Evolutionary conservation across 2,888 invertebrate genomes (phyloP).

Genomic region (Noctua pronuba): DNA sequence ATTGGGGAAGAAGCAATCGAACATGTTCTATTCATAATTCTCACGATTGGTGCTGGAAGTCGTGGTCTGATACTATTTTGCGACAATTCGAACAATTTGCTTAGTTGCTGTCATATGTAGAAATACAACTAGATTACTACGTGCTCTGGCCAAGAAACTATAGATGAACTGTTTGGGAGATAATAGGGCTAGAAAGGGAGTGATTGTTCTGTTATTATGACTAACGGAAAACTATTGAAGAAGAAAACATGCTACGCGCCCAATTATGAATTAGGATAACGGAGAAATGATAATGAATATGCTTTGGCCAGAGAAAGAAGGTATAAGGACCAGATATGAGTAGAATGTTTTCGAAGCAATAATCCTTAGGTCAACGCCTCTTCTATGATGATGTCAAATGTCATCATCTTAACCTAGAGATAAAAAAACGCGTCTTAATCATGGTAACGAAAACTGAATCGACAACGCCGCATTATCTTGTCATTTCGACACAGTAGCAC

Average conservation of each 20-base stretch:
- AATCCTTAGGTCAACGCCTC: too few species aligned
- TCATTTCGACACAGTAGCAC: slow-evolving; percentile 23
- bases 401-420: too few species aligned
- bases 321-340: too few species aligned
- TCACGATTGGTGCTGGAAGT: background rate
- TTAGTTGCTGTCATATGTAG: background rate
- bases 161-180: background rate
- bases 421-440: background rate
- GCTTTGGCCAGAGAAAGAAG: background rate
- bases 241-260: background rate
- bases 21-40: background rate
- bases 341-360: background rate
- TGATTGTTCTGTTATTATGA: background rate
- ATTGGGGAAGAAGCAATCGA: too few species aligned
- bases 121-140: too few species aligned
- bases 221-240: background rate
- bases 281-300: background rate
- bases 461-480: background rate
- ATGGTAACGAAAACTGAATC: background rate
- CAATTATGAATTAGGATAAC: background rate
- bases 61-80: background rate
- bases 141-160: background rate
- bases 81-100: background rate
- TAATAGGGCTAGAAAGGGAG: background rate
- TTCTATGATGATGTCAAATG: background rate